Evolutionary conservation across 2,113 vertebrate species (phyloP), one percentile per base, ranked within the genome.

Genomic region (Gambusia holbrooki): DNA sequence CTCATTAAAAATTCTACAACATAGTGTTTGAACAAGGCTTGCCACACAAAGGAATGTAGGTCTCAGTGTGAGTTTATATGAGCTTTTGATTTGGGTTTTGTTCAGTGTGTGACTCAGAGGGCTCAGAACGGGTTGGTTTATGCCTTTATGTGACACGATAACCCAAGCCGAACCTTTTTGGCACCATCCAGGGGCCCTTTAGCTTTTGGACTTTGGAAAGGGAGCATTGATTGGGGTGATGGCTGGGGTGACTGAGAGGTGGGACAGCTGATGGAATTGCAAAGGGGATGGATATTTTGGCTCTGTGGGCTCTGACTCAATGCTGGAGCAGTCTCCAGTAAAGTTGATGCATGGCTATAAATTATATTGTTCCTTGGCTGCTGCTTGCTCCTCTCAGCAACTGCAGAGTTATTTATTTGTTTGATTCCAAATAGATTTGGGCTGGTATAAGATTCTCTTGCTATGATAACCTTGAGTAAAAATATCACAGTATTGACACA

Each of bases 321-420:
- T 90, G 90, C 88, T 87, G 86, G 86, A 93, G 88, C 85, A 73
- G 87, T 88, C 92, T 90, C 90, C 83, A 84, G 90, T 91, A 93
- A 93, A 90, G 81, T 89, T 95, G 95, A 95, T 94, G 93, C 95
- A 93, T 94, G 87, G 90, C 93, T 86, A 77, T 93, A 93, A 95
- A 95, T 94, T 93, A 92, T 93, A 94, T 95, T 94, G 93, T 73
- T 79, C 85, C 86, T 86, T 94, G 93, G 93, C 93, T 92, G 91
- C 92, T 91, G 91, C 89, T 94, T 90, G 88, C 92, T 90, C 89
- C 87, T 95, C 91, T 94, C 91, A 91, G 90, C 90, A 89, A 89
- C 92, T 88, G 91, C 88, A 90, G 87, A 84, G 74, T 93, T 94
- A 92, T 94, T 94, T 94, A 92, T 93, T 89, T 91, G 83, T 93